Base-by-base conservation (phyloP, 2,113 vertebrate genomes). In the Phalacrocorax brasilianus region DNA sequence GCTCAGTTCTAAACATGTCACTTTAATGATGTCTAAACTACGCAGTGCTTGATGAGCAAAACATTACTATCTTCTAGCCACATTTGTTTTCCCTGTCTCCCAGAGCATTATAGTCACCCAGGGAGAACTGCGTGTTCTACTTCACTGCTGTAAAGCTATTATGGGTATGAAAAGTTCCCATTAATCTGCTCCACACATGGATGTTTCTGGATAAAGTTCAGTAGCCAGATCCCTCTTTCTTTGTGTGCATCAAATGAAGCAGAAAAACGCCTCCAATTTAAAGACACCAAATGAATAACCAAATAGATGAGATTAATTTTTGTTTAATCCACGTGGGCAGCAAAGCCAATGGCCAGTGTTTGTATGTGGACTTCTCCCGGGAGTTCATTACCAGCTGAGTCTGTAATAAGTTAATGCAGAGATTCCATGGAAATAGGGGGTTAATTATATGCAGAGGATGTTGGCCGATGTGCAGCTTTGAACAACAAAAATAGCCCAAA, bases 181-280 rank as follows among this genome's bases (percentile, higher is more conserved):
- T 97, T 97, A 97, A 98, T 98, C 96, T 97, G 97, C 93, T 97
- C 80, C 95, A 93, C 97, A 97, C 96, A 97, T 96, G 97, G 92
- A 95, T 97, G 96, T 91, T 97, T 98, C 97, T 96, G 95, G 94
- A 97, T 96, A 97, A 97, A 88, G 87, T 90, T 97, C 96, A 96
- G 95, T 95, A 94, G 96, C 93, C 93, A 95, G 93, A 92, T 96
- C 94, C 89, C 58, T 92, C 71, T 84, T 91, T 78, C 94, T 95
- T 97, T 97, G 96, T 97, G 95, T 74, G 89, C 89, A 95, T 97
- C 95, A 97, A 97, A 94, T 50, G 91, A 97, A 96, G 97, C 97
- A 97, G 94, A 96, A 97, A 97, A 97, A 97, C 0, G 90, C 94
- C 94, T 97, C 95, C 94, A 77, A 84, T 97, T 97, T 97, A 95